phyloP scores from a whole-genome alignment of 2,797 vertebrate species.

The Orestias chungarensis region DNA sequence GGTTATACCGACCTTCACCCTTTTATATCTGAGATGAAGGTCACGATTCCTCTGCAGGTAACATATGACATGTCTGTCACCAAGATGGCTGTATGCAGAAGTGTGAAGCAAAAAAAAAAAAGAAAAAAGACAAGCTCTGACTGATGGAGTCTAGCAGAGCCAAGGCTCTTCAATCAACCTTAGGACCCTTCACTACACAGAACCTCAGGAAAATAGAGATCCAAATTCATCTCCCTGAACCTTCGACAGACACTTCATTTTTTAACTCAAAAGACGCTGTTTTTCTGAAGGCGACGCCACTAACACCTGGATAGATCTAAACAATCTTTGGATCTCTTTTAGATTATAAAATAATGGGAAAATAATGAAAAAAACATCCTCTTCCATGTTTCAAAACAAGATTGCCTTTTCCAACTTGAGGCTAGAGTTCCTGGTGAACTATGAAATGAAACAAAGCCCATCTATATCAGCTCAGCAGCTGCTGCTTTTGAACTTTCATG shows the following conservation, averaged over 20 bases:
- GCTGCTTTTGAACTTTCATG: conserved; percentile 36
- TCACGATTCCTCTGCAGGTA: conserved; percentile 36
- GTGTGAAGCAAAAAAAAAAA: conserved; percentile 16
- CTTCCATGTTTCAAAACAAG: conserved; percentile 38
- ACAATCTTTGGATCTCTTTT: conserved; percentile 53
- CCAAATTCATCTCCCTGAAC: conserved; percentile 39
- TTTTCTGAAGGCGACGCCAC: conserved; percentile 29
- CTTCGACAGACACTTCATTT: conserved; percentile 23
- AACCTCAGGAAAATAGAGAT: conserved; percentile 44
- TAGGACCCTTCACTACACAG: conserved; percentile 39
- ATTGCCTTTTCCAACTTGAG: conserved; percentile 54
- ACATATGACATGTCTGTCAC: conserved; percentile 49
- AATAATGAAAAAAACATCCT: conserved; percentile 38
- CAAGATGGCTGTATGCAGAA: conserved; percentile 28
- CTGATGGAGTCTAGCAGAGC: conserved; percentile 40
- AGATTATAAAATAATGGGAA: conserved; percentile 32
- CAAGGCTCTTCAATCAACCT: conserved; percentile 59
- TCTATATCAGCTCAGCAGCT: conserved; percentile 58
- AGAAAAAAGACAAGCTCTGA: conserved; percentile 23
- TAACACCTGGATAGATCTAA: conserved; percentile 46
- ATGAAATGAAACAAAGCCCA: conserved; percentile 56
- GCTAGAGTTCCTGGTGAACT: conserved; percentile 44
- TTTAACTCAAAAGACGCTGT: not conserved
- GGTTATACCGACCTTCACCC: conserved; percentile 11
- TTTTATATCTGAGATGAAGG: conserved; percentile 33